Conservation (phyloP, 2,888 invertebrate genomes). For the Epsilonema sp. region DNA sequence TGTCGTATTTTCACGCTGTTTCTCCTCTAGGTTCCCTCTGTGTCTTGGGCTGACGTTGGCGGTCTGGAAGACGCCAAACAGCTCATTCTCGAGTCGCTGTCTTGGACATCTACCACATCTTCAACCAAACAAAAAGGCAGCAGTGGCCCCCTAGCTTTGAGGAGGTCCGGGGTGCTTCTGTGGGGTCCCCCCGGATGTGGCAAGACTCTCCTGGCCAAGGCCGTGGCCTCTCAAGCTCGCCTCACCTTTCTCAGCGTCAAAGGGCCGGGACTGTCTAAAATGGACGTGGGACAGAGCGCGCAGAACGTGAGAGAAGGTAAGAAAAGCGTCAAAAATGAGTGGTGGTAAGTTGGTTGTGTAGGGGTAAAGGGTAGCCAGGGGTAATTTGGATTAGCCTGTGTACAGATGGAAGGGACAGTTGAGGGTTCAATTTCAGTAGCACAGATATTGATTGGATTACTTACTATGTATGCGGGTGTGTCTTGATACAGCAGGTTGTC, state of each 20-base stretch:
- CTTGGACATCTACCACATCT: conserved; percentile 18
- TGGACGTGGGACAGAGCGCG: conserved; percentile 98
- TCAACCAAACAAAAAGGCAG: conserved; percentile 7
- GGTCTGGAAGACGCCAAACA: conserved; percentile 68
- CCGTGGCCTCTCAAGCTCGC: conserved; percentile 85
- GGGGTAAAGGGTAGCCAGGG: too few relatives aligned
- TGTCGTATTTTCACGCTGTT: too few relatives aligned
- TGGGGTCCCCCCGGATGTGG: conserved; percentile 38
- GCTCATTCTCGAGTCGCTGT: conserved; percentile 62
- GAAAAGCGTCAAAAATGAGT: too few relatives aligned
- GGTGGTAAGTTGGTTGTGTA: too few relatives aligned
- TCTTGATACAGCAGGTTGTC: too few relatives aligned
- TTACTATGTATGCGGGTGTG: too few relatives aligned
- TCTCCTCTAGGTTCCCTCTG: conserved; percentile 49
- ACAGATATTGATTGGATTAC: too few relatives aligned
- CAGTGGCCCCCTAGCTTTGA: not conserved
- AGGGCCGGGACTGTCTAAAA: conserved; percentile 81
- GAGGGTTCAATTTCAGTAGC: too few relatives aligned
- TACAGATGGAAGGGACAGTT: too few relatives aligned
- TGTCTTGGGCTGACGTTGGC: conserved; percentile 84
- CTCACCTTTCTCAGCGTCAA: conserved; percentile 77
- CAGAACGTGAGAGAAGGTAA: conserved; percentile 87
- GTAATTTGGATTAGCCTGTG: too few relatives aligned
- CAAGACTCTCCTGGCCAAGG: conserved; percentile 43
- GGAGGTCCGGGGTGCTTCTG: conserved; percentile 32